Evolutionary conservation across 2,113 vertebrate species (phyloP).

Genomic region (Passer domesticus): DNA sequence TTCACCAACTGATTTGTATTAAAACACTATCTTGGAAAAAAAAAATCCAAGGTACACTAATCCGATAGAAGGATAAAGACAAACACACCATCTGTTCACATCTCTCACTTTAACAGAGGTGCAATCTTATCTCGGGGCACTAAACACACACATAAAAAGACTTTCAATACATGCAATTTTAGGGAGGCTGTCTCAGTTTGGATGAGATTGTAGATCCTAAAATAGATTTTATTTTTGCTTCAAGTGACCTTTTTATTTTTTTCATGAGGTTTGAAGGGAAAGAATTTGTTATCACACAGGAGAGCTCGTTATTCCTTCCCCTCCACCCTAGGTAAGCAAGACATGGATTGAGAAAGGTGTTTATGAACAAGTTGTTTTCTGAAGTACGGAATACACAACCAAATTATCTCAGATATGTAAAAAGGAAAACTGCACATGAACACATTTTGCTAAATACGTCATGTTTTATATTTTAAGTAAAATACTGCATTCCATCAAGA

Average conservation of each 20-base stretch:
- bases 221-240: not conserved
- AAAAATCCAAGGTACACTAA: conserved; percentile 68
- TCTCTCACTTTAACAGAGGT: conserved; percentile 49
- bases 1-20: conserved; percentile 70
- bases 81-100: conserved; percentile 69
- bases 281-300: not conserved
- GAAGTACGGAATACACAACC: rapidly evolving
- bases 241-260: not conserved
- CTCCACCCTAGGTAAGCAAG: not conserved
- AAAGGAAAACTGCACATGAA: not conserved
- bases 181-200: not conserved
- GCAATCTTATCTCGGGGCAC: not conserved
- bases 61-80: conserved; percentile 72
- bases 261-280: not conserved
- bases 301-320: not conserved
- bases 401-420: not conserved
- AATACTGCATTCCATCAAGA: not conserved
- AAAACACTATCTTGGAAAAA: conserved; percentile 69
- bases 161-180: not conserved
- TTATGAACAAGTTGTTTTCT: not conserved
- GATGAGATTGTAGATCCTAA: not conserved
- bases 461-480: not conserved
- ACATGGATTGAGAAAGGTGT: not conserved
- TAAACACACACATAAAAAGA: not conserved
- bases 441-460: not conserved